Base-by-base conservation (phyloP, 2,113 vertebrate genomes). In the Girardinichthys multiradiatus region DNA sequence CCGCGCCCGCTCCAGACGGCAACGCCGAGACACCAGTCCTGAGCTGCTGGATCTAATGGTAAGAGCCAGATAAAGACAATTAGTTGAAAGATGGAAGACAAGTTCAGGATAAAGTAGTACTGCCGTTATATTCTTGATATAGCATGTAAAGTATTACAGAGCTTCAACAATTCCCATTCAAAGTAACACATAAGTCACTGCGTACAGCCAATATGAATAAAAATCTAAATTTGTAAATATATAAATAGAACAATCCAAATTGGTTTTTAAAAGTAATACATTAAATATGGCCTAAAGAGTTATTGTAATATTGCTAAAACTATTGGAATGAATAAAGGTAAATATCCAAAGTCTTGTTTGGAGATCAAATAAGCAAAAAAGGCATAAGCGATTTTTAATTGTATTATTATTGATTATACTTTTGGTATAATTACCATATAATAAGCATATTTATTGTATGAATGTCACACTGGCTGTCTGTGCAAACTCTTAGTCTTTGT, bases 21-120 rank as follows among this genome's bases (percentile, higher is more conserved):
- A 95, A 68, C 96, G 96, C 82, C 94, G 96, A 35, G 98, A 99
- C 89, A 96, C 95, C 0, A 90, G 94, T 6, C 95, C 96, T 0
- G 96, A 98, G 87, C 94, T 95, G 0, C 94, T 97, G 2, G 96
- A 98, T 64, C 95, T 99, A 81, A 94, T 87, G 77, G 97, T 99
- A 85, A 62, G 97, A 76, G 27, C n/a, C 39, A 79, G 12, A 70
- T 33, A 59, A 14, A 79, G 13, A 70, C 51, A 9, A 45, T 7
- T 2, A 24, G 5, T 24, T n/a, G 48, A 54, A 54, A 24, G 7
- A 24, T 54, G 48, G 48, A 54, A 8, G 24, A n/a, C 24, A 10
- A n/a, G 48, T n/a, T 24, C 21, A 54, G 24, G 2, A n/a, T n/a
- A 9, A n/a, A 21, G 4, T 54, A n/a, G 7, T 54, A n/a, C 48